Evolutionary conservation across 2,888 invertebrate species (phyloP).

Genomic region (Drosophila prolongata): DNA sequence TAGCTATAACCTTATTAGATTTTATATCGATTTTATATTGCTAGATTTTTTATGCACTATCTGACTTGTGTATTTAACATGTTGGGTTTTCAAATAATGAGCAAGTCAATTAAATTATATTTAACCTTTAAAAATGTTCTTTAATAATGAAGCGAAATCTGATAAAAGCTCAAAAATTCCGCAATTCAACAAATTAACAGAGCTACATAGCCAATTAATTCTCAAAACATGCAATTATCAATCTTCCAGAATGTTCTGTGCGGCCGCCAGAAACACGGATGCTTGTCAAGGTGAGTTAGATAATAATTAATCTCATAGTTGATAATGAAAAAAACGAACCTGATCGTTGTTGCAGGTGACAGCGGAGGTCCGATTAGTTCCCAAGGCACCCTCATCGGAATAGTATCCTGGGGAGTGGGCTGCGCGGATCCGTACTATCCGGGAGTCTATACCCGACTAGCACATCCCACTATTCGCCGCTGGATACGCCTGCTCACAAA

Average conservation of each 20-base stretch:
- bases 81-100: too few relatives aligned
- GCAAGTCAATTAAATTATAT: too few relatives aligned
- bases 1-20: too few relatives aligned
- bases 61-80: too few relatives aligned
- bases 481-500: slow-evolving; percentile 80
- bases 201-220: not conserved
- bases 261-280: slow-evolving; percentile 78
- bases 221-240: slow-evolving; percentile 27
- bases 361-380: slow-evolving; percentile 81
- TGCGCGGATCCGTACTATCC: slow-evolving; percentile 83
- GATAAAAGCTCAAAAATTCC: too few relatives aligned
- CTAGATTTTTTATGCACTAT: too few relatives aligned
- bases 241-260: slow-evolving; percentile 81
- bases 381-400: slow-evolving; percentile 75
- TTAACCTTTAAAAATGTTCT: too few relatives aligned
- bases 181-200: too few relatives aligned
- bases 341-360: slow-evolving; percentile 57
- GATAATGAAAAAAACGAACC: not conserved
- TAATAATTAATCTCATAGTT: not conserved
- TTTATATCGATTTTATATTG: too few relatives aligned
- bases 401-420: slow-evolving; percentile 83
- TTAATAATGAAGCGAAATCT: too few relatives aligned
- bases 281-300: slow-evolving; percentile 79
- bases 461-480: slow-evolving; percentile 77
- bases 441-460: slow-evolving; percentile 80